phyloP scores from a whole-genome alignment of 1,140 invertebrate genomes.

The Bombus pyrosoma region DNA sequence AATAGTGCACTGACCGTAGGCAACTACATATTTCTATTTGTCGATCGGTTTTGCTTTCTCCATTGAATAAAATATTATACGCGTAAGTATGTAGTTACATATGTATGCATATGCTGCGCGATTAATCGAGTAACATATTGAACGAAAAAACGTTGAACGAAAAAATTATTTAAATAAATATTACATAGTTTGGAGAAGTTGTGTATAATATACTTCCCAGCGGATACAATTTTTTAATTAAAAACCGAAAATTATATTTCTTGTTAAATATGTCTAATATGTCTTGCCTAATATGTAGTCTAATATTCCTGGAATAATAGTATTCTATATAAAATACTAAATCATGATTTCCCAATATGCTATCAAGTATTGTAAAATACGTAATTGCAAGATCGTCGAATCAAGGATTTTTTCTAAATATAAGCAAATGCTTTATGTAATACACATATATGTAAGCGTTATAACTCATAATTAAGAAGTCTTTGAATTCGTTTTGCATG shows the following conservation, averaged over 20 bases:
- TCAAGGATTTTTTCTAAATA: background rate
- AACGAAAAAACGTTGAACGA: no score
- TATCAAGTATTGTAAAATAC: background rate
- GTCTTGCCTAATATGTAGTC: no score
- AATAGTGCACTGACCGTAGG: conserved; percentile 51
- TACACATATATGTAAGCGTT: background rate
- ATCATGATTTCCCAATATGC: background rate
- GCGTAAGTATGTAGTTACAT: background rate
- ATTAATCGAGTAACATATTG: no score
- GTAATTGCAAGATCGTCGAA: background rate
- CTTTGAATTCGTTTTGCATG: no score
- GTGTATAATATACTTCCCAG: background rate
- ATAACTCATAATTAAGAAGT: background rate
- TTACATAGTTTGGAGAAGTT: background rate
- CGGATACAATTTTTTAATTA: background rate
- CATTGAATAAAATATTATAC: background rate
- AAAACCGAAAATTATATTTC: background rate
- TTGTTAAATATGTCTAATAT: no score
- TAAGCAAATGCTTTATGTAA: background rate
- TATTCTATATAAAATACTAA: no score
- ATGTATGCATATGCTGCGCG: background rate
- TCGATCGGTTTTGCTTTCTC: conserved; percentile 47
- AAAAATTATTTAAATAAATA: background rate
- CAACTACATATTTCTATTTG: conserved; percentile 45
- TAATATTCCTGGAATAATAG: no score